Conservation (phyloP, 1,140 invertebrate genomes). For the Tetranychus cinnabarinus region DNA sequence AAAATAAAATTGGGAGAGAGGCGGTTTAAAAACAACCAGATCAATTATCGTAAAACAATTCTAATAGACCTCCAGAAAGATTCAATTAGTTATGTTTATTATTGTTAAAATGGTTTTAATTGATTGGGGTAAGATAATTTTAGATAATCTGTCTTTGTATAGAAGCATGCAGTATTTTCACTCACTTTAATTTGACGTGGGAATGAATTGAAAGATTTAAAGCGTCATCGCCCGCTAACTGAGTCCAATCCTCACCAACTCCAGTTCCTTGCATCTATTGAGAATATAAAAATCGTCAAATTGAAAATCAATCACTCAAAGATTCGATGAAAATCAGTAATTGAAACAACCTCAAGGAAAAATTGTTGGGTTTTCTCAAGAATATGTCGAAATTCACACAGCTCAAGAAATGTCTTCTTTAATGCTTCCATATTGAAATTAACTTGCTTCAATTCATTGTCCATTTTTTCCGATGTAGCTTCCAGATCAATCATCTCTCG, state of each 20-base stretch:
- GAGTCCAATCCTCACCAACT: slow-evolving; percentile 73
- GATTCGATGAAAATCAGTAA: neutral
- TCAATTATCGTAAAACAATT: neutral
- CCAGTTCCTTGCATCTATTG: slow-evolving; percentile 17
- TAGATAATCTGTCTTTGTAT: too few species aligned
- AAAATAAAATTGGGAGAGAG: neutral
- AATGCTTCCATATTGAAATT: slow-evolving; percentile 78
- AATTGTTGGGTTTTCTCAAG: slow-evolving; percentile 78
- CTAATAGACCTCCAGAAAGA: neutral
- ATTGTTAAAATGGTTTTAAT: too few species aligned
- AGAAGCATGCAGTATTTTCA: too few species aligned
- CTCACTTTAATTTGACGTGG: too few species aligned
- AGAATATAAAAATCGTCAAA: too few species aligned
- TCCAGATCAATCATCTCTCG: slow-evolving; percentile 28
- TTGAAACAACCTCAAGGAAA: slow-evolving; percentile 57
- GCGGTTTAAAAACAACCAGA: neutral
- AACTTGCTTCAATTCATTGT: slow-evolving; percentile 71
- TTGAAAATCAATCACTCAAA: too few species aligned
- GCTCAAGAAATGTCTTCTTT: slow-evolving; percentile 74
- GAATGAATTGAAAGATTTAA: too few species aligned
- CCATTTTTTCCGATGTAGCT: slow-evolving; percentile 71
- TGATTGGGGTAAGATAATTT: too few species aligned
- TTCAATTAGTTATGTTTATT: neutral
- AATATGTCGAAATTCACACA: slow-evolving; percentile 77
- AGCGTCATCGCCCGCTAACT: slow-evolving; percentile 71